Percentiles rank a stretch among this genome's conserved stretches.
Evolutionary conservation across 1,140 invertebrate genomes (phyloP).

Genomic region (Druon quercuslanigerum): DNA sequence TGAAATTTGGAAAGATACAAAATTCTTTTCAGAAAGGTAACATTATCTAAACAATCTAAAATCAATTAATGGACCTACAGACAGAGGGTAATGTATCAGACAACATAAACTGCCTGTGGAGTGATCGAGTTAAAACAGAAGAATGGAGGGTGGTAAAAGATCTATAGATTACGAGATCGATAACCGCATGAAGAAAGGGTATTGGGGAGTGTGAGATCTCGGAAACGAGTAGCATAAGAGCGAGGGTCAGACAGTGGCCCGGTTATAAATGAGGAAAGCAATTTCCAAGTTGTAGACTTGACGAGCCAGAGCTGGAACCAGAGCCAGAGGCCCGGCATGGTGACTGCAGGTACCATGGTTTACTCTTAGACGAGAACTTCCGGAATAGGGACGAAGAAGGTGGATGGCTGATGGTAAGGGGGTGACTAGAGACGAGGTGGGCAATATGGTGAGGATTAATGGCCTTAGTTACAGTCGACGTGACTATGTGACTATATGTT

Average conservation of each 20-base stretch:
- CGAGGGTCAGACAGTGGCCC: slow-evolving; percentile 51
- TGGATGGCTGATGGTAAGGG: slow-evolving; percentile 3
- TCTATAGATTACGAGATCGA: slow-evolving; percentile 26
- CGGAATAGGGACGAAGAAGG: not conserved
- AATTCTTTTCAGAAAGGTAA: too few relatives aligned
- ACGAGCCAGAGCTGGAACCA: slow-evolving; percentile 47
- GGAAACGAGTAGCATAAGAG: slow-evolving; percentile 19
- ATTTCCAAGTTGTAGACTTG: slow-evolving; percentile 67
- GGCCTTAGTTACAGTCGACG: slow-evolving; percentile 9
- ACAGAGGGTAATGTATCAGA: slow-evolving; percentile 14
- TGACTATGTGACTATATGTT: not conserved
- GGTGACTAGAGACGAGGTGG: slow-evolving; percentile 11
- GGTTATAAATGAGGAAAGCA: slow-evolving; percentile 66
- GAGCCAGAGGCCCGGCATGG: slow-evolving; percentile 43
- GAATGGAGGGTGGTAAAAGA: slow-evolving; percentile 7
- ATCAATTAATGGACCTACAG: not conserved
- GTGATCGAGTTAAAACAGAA: not conserved
- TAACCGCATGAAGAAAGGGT: not conserved
- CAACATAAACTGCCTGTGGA: not conserved
- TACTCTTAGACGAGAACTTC: slow-evolving; percentile 20
- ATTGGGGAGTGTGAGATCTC: slow-evolving; percentile 7
- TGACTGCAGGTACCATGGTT: slow-evolving; percentile 17
- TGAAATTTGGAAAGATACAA: too few relatives aligned
- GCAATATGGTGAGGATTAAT: slow-evolving; percentile 19
- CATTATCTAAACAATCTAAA: not conserved